Base-by-base conservation (phyloP, 2,888 invertebrate genomes). In the Drepanosiphum platanoidis region DNA sequence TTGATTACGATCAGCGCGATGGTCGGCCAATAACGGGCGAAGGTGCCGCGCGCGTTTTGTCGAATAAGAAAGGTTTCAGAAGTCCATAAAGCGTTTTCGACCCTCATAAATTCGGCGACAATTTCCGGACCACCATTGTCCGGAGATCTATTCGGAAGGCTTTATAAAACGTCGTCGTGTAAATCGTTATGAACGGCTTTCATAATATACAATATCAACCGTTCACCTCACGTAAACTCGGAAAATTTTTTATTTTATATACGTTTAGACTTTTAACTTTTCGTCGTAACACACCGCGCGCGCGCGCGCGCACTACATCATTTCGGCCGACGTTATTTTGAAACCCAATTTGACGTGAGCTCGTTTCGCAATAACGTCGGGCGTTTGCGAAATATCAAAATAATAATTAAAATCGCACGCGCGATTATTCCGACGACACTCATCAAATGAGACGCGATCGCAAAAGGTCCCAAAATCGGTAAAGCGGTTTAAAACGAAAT, bases 181-280 rank as follows among this genome's bases (percentile, higher is more conserved):
- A 34, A 36, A 75, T 75, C 52, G 46, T 46, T 74, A 74, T 52
- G n/a, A 52, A 74, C 13, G n/a, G n/a, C 15, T 52, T 58, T 75
- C 36, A n/a, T 15, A n/a, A n/a, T n/a, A 75, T 75, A 75, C 18
- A 75, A 75, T 58, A 58, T 75, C 58, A 75, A 75, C 34, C 4
- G n/a, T 58, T 75, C 36, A 36, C 15, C 36, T 58, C 75, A 75
- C 58, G 34, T 75, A 75, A 75, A 18, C 36, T 75, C 46, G 11
- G 8, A 34, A 52, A 52, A 32, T 34, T 74, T 74, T 52, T 52
- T 3, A 15, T 22, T 3, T 3, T n/a, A n/a, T n/a, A n/a, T n/a
- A n/a, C 46, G 9, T 39, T 39, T 39, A 4, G 39, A 7, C 39
- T n/a, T n/a, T 18, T 52, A 1, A 18, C 18, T 52, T 52, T 4